A percentile compares a stretch with the other conserved stretches of the same genome.
phyloP scores from a whole-genome alignment of 2,888 invertebrate species.

The Ectemnius lituratus region DNA sequence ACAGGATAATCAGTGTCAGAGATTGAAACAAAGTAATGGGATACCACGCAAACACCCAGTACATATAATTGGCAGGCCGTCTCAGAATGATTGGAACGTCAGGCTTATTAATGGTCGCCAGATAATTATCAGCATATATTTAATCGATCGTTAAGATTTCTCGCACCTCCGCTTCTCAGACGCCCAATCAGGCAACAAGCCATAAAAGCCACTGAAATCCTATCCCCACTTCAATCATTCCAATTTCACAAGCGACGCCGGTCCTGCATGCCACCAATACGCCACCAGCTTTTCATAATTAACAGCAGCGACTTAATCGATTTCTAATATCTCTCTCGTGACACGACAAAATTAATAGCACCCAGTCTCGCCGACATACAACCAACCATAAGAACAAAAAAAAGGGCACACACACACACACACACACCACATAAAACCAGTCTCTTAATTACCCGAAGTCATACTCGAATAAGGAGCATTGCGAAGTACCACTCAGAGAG shows the following conservation, averaged over 20 bases:
- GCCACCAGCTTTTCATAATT: conserved; percentile 3
- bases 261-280: neutral
- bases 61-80: neutral
- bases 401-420: too few relatives aligned
- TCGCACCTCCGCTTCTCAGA: conserved; percentile 21
- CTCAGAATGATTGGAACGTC: conserved; percentile 28
- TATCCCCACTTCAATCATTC: neutral
- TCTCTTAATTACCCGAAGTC: too few relatives aligned
- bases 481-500: too few relatives aligned
- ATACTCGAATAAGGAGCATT: too few relatives aligned
- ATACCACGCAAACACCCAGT: neutral
- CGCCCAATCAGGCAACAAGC: conserved; percentile 12
- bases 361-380: neutral
- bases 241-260: neutral
- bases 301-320: conserved; percentile 4
- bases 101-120: conserved; percentile 36
- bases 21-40: conserved; percentile 3
- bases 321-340: neutral
- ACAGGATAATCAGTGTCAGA: too few relatives aligned
- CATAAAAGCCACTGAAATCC: conserved; percentile 23
- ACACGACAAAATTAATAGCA: neutral
- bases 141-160: conserved; percentile 38
- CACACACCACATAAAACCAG: too few relatives aligned
- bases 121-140: conserved; percentile 32
- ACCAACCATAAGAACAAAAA: too few relatives aligned